Evolutionary conservation across 2,888 invertebrate species (phyloP), one percentile per base, ranked within the genome.

Genomic region (Folsomia manolachei): DNA sequence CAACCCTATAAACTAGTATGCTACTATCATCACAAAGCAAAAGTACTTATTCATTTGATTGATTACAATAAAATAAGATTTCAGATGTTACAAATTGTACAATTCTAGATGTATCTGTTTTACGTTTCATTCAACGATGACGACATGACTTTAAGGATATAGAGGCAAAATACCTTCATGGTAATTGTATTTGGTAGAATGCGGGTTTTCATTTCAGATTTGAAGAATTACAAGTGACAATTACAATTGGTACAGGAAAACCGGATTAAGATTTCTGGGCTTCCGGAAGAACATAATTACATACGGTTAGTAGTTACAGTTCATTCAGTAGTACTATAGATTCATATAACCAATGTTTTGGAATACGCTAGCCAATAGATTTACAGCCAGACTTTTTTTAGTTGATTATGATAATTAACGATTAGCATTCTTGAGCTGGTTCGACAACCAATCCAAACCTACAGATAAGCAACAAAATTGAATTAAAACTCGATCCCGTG

Each of bases 371-470:
- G 64, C 64, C 25, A 64, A 63, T 26, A 64, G 27, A n/a, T 24
- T 64, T 64, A 26, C 65, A 52, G 65, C 65, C 65, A 66, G 65
- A 66, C 65, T 66, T 66, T 56, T 56, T 27, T 66, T 27, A 65
- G 26, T 61, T 69, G 69, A 69, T 69, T 53, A 24, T 63, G 52
- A 52, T 39, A 66, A 27, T 90, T 94, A 95, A 90, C 94, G 95
- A 89, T 94, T 94, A 87, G 94, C 94, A 87, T 96, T 97, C 89
- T 98, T 98, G 85, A 99, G 90, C 88, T 97, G 95, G 89, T 96
- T 97, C 87, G 97, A 97, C 85, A 99, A 92, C 99, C 98, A 99
- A 88, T 99, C 98, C 83, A 99, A 91, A 82, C 98, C n/a, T n/a
- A n/a, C n/a, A n/a, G n/a, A n/a, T n/a, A n/a, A n/a, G n/a, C n/a